Base-by-base conservation (phyloP, 2,888 invertebrate genomes). In the Polia nebulosa region DNA sequence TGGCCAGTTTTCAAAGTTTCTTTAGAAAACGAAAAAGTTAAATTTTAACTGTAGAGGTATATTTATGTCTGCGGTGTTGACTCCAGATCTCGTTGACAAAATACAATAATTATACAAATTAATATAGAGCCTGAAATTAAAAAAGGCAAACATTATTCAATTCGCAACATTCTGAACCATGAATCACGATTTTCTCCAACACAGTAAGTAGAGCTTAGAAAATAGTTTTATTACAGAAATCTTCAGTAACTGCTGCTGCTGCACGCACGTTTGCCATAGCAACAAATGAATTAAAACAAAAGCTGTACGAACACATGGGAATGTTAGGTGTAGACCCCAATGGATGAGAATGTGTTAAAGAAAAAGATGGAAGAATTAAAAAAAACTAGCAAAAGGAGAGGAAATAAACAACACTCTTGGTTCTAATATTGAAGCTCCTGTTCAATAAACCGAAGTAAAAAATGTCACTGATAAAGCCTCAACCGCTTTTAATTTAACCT, bases 161-260 rank as follows among this genome's bases (percentile, higher is more conserved):
- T 63, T 57, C 45, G 29, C 45, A 45, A 29, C 32, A 59, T 75
- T 65, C 49, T 25, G 17, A 73, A 44, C 25, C 76, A 59, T 56
- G 44, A 74, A 34, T 66, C 59, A 75, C 39, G 20, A 79, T 56
- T 79, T 74, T 75, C 80, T 65, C 58, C 15, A 39, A 7, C 4
- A 49, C 17, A 34, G 56, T 80, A 80, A 75, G 41, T 80, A 60
- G 75, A 75, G 76, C 75, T 80, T 75, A 47, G 56, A 80, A 75
- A 80, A 67, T 53, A 66, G 49, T 75, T 60, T 60, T 80, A 60
- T 60, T 52, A 57, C 22, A 47, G 44, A 75, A 44, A 51, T 75
- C 52, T 74, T 66, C 52, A 75, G 57, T 47, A 53, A 66, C 29
- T 9, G 41, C 20, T 27, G 11, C n/a, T n/a, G 32, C 20, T 53